Evolutionary conservation across 2,888 invertebrate species (phyloP).

Genomic region (Drosophila neutralis): DNA sequence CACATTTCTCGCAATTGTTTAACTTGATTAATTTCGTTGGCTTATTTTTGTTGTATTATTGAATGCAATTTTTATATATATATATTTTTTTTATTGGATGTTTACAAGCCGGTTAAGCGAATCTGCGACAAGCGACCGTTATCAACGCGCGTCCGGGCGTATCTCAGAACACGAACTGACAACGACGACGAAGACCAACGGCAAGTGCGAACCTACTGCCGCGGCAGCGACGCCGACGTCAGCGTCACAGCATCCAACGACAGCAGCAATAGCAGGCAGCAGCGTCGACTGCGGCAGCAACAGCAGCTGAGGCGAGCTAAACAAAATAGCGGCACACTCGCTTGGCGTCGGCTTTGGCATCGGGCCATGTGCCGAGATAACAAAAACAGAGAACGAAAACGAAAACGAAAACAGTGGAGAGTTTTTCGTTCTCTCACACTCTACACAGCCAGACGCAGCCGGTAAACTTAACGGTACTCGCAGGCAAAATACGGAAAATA

Average conservation of each 20-base stretch:
- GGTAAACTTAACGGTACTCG: slow-evolving; percentile 58
- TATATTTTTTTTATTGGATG: slow-evolving; percentile 15
- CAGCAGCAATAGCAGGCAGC: slow-evolving; percentile 26
- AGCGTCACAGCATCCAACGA: slow-evolving; percentile 58
- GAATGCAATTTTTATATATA: neutral
- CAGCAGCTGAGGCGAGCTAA: slow-evolving; percentile 58
- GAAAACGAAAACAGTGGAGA: slow-evolving; percentile 60
- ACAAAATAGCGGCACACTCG: slow-evolving; percentile 59
- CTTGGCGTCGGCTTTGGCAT: slow-evolving; percentile 29
- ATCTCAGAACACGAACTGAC: slow-evolving; percentile 83
- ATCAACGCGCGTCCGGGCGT: slow-evolving; percentile 79
- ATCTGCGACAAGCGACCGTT: slow-evolving; percentile 51
- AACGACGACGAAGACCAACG: slow-evolving; percentile 40
- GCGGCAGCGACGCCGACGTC: slow-evolving; percentile 50
- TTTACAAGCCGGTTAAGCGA: slow-evolving; percentile 54
- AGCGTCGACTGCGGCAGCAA: slow-evolving; percentile 19
- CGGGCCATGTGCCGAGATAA: slow-evolving; percentile 65
- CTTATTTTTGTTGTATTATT: slow-evolving; percentile 1
- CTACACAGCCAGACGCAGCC: slow-evolving; percentile 51
- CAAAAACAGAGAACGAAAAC: slow-evolving; percentile 76
- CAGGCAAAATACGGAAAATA: slow-evolving; percentile 52
- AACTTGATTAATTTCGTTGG: slow-evolving; percentile 1
- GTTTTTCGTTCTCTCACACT: slow-evolving; percentile 45
- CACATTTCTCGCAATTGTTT: slow-evolving; percentile 11
- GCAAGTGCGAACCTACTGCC: slow-evolving; percentile 41